Evolutionary conservation across 1,140 invertebrate genomes (phyloP), one percentile per base, ranked within the genome.

Genomic region (Drosophila paulistorum): DNA sequence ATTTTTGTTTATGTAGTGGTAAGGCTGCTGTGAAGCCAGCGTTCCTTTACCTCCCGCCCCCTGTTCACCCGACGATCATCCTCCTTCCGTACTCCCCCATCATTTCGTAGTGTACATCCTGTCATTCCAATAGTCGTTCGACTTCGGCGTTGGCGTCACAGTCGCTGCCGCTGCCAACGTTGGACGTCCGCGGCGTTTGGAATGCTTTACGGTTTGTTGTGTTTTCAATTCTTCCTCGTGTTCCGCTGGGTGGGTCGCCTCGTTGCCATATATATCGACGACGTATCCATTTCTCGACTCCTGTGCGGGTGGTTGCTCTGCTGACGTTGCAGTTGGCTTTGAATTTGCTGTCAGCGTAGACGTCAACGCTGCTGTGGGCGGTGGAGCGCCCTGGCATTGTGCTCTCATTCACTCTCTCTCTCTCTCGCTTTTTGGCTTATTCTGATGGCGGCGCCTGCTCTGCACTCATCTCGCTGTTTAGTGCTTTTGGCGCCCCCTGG

Each of bases 121-220:
- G 81, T 74, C 77, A 72, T 79, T 68, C 76, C 81, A 80, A 58
- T 71, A 74, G 74, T 81, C 81, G 81, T 51, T 51, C 74, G 68
- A 54, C 37, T 61, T 42, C 51, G 59, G 14, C 37, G 62, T 14
- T 42, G 62, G 33, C 42, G 65, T 23, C 9, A 23, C 23, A 30
- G 59, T 14, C 35, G 63, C 42, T 58, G 13, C 26, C 26, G 71
- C 63, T 30, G 71, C 63, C 17, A 59, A 67, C 66, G 59, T 30
- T 54, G 76, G 13, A 26, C 35, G 3, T 68, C 62, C 42, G 71
- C 63, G 59, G 35, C 58, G 76, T 39, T 23, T 37, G 57, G 23
- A 35, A 91, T 91, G 85, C 79, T 91, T 91, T 90, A 91, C 90
- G 90, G 90, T 91, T 91, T 91, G 90, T 91, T 91, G 69, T 91